Percentiles rank a stretch among this genome's conserved stretches.
These are phyloP conservation scores for Campaea margaritaria DNA, from an alignment of 2,888 invertebrate species.

Conservation along the genomic window DNA sequence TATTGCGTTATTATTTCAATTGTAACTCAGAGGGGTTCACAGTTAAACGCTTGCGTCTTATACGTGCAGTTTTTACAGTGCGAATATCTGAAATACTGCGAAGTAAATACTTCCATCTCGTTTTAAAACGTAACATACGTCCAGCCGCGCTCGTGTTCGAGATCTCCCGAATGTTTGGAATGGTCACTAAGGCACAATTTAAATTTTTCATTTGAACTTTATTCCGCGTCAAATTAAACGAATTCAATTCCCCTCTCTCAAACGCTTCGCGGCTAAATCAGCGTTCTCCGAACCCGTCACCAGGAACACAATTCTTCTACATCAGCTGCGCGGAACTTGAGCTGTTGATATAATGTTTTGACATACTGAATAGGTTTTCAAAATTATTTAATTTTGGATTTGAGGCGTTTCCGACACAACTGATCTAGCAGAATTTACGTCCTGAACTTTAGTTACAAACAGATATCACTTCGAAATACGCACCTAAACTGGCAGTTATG, in stretches of 20 bases:
- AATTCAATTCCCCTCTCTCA: conserved; percentile 64
- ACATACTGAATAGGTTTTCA: too few species aligned
- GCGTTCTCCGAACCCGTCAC: background rate
- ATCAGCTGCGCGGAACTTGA: too few species aligned
- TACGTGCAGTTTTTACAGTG: conserved; percentile 73
- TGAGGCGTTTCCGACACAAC: too few species aligned
- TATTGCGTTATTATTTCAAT: conserved; percentile 75
- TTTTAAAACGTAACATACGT: conserved; percentile 44
- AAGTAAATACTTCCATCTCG: conserved; percentile 53
- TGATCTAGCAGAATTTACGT: too few species aligned
- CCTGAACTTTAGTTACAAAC: conserved; percentile 15
- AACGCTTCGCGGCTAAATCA: conserved; percentile 4
- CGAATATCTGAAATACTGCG: conserved; percentile 55
- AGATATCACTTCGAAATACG: conserved; percentile 32
- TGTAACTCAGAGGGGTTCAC: conserved; percentile 67
- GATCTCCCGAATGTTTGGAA: conserved; percentile 61
- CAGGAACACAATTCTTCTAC: too few species aligned
- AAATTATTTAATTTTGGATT: too few species aligned
- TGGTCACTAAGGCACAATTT: conserved; percentile 83
- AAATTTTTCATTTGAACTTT: conserved; percentile 81
- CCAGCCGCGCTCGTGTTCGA: conserved; percentile 50
- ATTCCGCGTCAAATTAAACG: conserved; percentile 76
- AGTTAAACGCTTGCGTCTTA: conserved; percentile 18
- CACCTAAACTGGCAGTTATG: conserved; percentile 45
- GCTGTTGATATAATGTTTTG: too few species aligned